phyloP scores from a whole-genome alignment of 2,113 vertebrate species.

The Mastomys coucha region DNA sequence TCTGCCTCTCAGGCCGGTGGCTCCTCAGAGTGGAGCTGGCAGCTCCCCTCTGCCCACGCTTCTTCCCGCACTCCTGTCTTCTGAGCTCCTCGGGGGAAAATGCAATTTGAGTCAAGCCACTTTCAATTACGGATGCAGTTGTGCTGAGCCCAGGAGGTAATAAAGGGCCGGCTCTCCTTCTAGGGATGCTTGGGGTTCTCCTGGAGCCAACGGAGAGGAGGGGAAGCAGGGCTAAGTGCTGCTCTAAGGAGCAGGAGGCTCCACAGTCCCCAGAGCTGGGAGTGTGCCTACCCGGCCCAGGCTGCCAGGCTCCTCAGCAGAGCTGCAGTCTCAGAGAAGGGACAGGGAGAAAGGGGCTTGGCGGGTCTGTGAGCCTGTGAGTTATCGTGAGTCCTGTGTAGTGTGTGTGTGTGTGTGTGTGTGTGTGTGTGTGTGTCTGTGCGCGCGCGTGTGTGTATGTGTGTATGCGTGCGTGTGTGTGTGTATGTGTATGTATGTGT shows the following conservation, averaged over 20 bases:
- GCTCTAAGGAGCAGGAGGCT: not conserved
- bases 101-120: constrained; percentile 69
- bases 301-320: not conserved
- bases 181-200: constrained; percentile 57
- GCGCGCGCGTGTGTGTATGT: no score
- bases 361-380: not conserved
- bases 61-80: not conserved
- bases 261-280: not conserved
- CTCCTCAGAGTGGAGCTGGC: accelerated
- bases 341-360: not conserved
- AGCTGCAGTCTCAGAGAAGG: not conserved
- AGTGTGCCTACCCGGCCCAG: accelerated
- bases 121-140: constrained; percentile 53
- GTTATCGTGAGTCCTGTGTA: not conserved
- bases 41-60: not conserved
- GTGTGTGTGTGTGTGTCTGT: no score
- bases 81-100: not conserved
- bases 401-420: not conserved
- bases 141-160: not conserved
- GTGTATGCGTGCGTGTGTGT: no score
- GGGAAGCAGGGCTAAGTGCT: constrained; percentile 3
- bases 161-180: not conserved
- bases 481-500: no score
- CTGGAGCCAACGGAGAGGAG: not conserved
- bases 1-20: accelerated